Conservation (phyloP, 1,140 invertebrate species). For the Drosophila nikananu region DNA sequence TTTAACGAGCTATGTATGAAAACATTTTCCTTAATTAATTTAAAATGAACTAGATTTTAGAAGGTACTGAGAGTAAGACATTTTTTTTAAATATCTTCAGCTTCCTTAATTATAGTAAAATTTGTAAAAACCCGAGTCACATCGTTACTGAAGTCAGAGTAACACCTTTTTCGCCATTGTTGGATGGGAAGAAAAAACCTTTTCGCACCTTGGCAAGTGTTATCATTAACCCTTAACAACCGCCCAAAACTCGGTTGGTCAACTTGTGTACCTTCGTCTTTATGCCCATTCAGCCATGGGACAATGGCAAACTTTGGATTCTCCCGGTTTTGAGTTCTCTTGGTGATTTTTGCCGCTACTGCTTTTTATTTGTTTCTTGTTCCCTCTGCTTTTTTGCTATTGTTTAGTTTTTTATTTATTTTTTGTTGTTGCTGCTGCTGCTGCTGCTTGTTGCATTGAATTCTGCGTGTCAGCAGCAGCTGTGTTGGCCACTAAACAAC, state of each 20-base stretch:
- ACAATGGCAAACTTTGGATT: constrained; percentile 59
- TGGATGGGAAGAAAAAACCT: background rate
- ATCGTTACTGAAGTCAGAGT: background rate
- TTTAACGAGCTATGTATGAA: background rate
- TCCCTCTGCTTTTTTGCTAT: constrained; percentile 44
- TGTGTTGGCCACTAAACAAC: constrained; percentile 71
- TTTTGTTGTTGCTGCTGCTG: constrained; percentile 21
- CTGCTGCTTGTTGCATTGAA: constrained; percentile 63
- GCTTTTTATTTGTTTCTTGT: constrained; percentile 35
- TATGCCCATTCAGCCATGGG: constrained; percentile 42
- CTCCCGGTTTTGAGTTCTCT: constrained; percentile 38
- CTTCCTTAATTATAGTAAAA: background rate
- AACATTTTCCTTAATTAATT: background rate
- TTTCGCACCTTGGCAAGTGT: constrained; percentile 24
- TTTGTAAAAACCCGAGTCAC: background rate
- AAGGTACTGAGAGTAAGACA: too few relatives aligned
- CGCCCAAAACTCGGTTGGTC: background rate
- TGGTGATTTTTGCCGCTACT: constrained; percentile 47
- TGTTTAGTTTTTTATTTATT: constrained; percentile 42
- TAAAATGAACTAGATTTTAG: background rate
- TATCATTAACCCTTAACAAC: constrained; percentile 23
- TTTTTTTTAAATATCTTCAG: background rate
- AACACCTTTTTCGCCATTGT: background rate
- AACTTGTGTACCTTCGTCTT: constrained; percentile 15
- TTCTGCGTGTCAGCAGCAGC: constrained; percentile 79